Percentiles rank a stretch among this genome's conserved stretches.
phyloP scores from a whole-genome alignment of 2,113 vertebrate species.

The Dermatemys mawii region DNA sequence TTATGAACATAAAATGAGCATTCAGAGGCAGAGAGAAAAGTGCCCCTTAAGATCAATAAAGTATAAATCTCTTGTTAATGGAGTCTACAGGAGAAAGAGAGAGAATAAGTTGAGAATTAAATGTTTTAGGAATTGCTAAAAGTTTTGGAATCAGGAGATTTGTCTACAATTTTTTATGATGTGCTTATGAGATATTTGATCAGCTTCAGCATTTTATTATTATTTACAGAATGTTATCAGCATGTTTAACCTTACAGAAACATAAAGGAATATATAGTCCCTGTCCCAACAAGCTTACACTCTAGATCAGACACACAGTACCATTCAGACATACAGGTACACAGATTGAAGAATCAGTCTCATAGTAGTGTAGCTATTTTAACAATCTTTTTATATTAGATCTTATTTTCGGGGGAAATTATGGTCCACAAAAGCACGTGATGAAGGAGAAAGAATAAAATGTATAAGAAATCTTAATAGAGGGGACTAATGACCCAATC shows the following conservation, averaged over 20 bases:
- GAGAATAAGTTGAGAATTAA: not conserved
- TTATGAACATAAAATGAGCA: not conserved
- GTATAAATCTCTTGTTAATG: constrained; percentile 10
- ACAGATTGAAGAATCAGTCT: not conserved
- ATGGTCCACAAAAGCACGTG: not conserved
- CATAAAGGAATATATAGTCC: not conserved
- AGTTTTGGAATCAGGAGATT: not conserved
- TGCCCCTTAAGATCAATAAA: not conserved
- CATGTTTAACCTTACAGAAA: not conserved
- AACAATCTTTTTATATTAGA: not conserved
- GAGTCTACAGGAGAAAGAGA: not conserved
- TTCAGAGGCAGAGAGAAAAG: not conserved
- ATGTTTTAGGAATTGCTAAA: not conserved
- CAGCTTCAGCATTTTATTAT: not conserved
- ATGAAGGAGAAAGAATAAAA: not conserved
- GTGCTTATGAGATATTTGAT: constrained; percentile 18
- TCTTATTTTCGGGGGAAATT: not conserved
- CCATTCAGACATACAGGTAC: not conserved
- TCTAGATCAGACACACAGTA: not conserved
- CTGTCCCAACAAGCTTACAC: not conserved
- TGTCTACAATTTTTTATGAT: not conserved
- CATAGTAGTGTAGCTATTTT: not conserved
- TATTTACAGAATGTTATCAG: not conserved
- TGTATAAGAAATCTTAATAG: no score
- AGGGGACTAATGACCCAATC: not conserved